phyloP scores from a whole-genome alignment of 2,888 invertebrate genomes.

The Tetragonula carbonaria region DNA sequence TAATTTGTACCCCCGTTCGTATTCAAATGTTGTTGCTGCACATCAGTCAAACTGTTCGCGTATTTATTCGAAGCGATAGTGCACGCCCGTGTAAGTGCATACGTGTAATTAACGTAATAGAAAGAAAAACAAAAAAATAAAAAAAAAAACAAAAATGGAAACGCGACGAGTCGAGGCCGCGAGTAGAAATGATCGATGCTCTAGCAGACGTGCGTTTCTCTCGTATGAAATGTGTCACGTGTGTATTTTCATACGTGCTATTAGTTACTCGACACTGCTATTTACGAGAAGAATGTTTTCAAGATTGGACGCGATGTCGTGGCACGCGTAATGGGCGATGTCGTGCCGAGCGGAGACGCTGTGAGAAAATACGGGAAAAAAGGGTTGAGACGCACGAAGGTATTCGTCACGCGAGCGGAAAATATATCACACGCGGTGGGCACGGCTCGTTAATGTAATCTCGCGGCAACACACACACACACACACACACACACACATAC shows the following conservation, averaged over 20 bases:
- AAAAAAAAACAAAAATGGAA: neutral
- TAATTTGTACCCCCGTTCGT: neutral
- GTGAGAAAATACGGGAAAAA: conserved; percentile 13
- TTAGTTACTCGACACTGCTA: neutral
- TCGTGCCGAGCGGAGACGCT: conserved; percentile 33
- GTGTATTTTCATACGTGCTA: neutral
- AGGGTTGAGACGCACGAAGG: conserved; percentile 25
- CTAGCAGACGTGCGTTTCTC: neutral
- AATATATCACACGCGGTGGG: conserved; percentile 62
- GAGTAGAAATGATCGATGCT: neutral
- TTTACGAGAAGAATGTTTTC: neutral
- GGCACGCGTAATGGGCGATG: conserved; percentile 38
- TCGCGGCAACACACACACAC: conserved; percentile 25
- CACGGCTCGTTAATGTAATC: conserved; percentile 58
- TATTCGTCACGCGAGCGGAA: conserved; percentile 66
- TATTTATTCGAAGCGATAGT: neutral
- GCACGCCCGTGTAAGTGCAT: neutral
- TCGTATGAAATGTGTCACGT: neutral
- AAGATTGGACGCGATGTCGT: neutral
- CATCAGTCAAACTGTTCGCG: neutral
- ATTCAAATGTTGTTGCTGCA: neutral
- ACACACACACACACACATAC: neutral
- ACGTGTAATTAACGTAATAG: neutral
- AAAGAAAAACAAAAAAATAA: neutral
- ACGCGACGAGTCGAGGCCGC: neutral